Evolutionary conservation across 2,113 vertebrate genomes (phyloP).

Genomic region (Tapirus terrestris): DNA sequence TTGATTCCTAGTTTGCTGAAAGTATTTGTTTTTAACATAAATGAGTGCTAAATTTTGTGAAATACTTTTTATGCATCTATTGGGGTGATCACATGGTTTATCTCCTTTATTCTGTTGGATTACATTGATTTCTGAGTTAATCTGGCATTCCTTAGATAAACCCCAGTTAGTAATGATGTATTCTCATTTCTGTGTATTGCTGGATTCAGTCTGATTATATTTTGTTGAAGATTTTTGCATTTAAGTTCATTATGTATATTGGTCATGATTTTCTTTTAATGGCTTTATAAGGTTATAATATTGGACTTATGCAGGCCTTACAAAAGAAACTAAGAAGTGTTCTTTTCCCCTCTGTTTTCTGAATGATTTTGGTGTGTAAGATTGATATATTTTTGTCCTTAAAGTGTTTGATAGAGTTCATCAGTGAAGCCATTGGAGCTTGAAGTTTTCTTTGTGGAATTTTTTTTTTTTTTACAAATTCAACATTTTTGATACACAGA

Average conservation of each 20-base stretch:
- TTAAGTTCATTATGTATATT: neutral
- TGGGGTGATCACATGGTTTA: neutral
- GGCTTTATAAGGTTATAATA: neutral
- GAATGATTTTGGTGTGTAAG: neutral
- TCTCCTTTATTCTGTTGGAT: neutral
- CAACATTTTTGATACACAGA: neutral
- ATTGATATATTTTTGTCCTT: neutral
- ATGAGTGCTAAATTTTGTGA: neutral
- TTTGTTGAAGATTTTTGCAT: neutral
- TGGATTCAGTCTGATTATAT: neutral
- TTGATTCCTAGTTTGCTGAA: neutral
- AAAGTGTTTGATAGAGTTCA: neutral
- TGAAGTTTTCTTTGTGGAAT: neutral
- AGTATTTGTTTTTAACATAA: conserved; percentile 27
- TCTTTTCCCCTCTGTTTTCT: neutral
- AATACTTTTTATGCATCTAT: neutral
- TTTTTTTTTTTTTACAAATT: neutral
- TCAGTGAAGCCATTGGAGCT: neutral
- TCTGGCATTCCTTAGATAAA: neutral
- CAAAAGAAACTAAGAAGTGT: neutral
- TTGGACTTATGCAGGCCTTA: neutral
- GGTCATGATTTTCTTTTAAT: neutral
- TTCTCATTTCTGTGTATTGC: neutral
- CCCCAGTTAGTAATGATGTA: neutral
- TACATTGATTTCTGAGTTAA: neutral